Conservation (phyloP, 2,888 invertebrate species). For the Dolomedes plantarius region DNA sequence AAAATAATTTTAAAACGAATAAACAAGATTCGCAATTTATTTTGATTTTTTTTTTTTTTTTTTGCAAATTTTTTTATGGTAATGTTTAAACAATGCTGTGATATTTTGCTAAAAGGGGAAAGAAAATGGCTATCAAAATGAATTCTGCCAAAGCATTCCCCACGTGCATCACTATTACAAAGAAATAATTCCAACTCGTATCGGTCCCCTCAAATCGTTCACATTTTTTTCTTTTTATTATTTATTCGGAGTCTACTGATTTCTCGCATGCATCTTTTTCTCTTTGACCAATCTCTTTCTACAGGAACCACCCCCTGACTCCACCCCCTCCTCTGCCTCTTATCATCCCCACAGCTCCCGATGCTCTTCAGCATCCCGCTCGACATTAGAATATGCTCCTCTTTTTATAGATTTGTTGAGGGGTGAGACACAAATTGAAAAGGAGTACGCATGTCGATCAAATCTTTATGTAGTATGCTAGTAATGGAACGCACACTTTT, state of each 20-base stretch:
- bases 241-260: slow-evolving; percentile 40
- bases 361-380: slow-evolving; percentile 42
- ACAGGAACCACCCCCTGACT: slow-evolving; percentile 30
- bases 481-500: too few species aligned
- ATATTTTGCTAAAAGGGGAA: too few species aligned
- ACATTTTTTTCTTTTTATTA: slow-evolving; percentile 2
- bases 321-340: slow-evolving; percentile 60
- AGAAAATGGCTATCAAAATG: neutral
- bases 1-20: too few species aligned
- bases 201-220: neutral
- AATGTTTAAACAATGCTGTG: too few species aligned
- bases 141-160: neutral
- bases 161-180: neutral
- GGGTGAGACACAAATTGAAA: neutral
- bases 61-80: too few species aligned
- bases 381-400: slow-evolving; percentile 63
- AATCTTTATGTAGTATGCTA: too few species aligned
- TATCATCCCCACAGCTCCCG: slow-evolving; percentile 55
- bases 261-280: slow-evolving; percentile 41
- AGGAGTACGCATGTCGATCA: neutral
- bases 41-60: too few species aligned
- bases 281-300: slow-evolving; percentile 50
- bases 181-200: neutral
- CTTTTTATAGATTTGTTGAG: slow-evolving; percentile 34
- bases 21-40: too few species aligned